These are phyloP conservation scores for Tetragonula clypearis DNA, from an alignment of 1,140 invertebrate species.

Conservation along the genomic window DNA sequence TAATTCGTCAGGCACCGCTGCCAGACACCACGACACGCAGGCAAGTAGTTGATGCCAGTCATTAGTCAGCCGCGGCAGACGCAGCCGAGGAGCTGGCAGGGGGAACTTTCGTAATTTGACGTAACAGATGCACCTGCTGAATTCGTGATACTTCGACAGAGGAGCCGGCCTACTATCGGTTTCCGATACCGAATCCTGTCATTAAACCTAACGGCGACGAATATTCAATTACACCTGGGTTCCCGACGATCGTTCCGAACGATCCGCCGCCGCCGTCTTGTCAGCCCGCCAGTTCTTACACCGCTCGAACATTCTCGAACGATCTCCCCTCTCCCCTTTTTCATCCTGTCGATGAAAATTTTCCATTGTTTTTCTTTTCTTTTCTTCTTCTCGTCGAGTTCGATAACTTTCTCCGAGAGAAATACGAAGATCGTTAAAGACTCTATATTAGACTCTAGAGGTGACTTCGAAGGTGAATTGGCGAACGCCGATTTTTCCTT, in stretches of 20 bases:
- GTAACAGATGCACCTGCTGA: conserved; percentile 45
- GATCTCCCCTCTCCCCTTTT: background rate
- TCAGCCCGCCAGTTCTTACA: background rate
- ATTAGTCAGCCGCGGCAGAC: conserved; percentile 55
- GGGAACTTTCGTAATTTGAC: conserved; percentile 44
- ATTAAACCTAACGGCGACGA: conserved; percentile 51
- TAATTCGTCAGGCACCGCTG: conserved; percentile 57
- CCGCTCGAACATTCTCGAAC: too few species aligned
- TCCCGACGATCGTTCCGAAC: background rate
- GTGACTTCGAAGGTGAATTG: too few species aligned
- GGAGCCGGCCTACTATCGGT: conserved; percentile 25
- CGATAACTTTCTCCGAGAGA: too few species aligned
- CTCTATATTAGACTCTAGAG: too few species aligned
- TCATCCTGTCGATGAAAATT: too few species aligned
- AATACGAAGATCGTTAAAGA: too few species aligned
- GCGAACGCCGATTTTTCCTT: too few species aligned
- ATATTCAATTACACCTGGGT: conserved; percentile 39
- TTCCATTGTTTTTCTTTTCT: too few species aligned
- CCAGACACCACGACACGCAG: conserved; percentile 11
- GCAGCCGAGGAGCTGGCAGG: background rate
- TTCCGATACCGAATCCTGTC: conserved; percentile 45
- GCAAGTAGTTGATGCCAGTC: conserved; percentile 59
- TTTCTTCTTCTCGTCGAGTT: too few species aligned
- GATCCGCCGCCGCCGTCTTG: background rate
- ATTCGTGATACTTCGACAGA: conserved; percentile 38